Percentiles rank a stretch among this genome's conserved stretches.
phyloP scores from a whole-genome alignment of 2,113 vertebrate species.

The Entomyzon cyanotis region DNA sequence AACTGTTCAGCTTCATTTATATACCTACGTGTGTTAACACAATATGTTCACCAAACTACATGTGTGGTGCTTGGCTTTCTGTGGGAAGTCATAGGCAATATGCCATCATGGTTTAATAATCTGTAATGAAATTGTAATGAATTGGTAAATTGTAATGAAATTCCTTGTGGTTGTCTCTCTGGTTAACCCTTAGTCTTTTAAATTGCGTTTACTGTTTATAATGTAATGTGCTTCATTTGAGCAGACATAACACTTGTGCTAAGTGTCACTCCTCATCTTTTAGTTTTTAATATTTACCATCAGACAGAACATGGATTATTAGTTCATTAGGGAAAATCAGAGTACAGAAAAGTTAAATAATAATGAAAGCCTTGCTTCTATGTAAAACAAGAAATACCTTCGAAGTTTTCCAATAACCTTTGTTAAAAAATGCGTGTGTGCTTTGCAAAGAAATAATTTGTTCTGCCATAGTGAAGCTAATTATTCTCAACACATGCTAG shows the following conservation, averaged over 20 bases:
- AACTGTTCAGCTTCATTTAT: background rate
- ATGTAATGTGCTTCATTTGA: background rate
- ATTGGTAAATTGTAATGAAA: background rate
- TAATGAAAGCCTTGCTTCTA: conserved; percentile 34
- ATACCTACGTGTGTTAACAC: background rate
- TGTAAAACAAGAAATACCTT: conserved; percentile 8
- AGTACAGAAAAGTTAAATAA: conserved; percentile 56
- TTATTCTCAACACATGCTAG: conserved; percentile 69
- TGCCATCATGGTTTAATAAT: background rate
- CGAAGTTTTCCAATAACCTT: conserved; percentile 24
- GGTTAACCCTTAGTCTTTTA: background rate
- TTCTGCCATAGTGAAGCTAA: conserved; percentile 65
- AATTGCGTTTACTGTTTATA: background rate
- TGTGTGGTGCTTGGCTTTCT: background rate
- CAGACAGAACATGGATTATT: background rate
- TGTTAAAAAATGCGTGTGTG: conserved; percentile 43
- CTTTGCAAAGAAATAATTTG: conserved; percentile 65
- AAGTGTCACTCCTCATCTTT: background rate
- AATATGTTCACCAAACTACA: background rate
- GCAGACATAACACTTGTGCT: background rate
- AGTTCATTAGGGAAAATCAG: conserved; percentile 22
- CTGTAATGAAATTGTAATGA: background rate
- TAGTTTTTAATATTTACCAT: background rate
- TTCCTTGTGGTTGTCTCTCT: background rate
- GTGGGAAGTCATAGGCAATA: background rate